Percentiles rank a stretch among this genome's conserved stretches.
These are phyloP conservation scores for Ameiurus melas DNA, from an alignment of 2,113 vertebrate species.

Conservation along the genomic window DNA sequence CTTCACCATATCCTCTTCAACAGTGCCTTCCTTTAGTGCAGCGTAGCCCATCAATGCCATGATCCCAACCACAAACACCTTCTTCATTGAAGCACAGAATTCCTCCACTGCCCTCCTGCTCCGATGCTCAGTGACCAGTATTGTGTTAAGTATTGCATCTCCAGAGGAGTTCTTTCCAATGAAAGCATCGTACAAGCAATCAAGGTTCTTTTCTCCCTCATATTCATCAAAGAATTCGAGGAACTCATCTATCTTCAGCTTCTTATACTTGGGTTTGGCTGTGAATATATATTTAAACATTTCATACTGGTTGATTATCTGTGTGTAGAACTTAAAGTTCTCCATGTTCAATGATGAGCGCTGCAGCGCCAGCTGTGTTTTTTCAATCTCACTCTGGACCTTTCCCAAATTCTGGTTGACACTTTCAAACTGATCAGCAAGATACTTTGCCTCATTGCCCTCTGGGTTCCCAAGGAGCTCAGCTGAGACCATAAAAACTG, in stretches of 20 bases:
- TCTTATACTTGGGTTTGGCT: conserved; percentile 69
- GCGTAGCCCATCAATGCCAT: conserved; percentile 74
- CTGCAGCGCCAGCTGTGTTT: conserved; percentile 68
- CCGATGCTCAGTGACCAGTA: conserved; percentile 65
- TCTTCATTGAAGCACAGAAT: conserved; percentile 76
- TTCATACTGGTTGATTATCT: conserved; percentile 76
- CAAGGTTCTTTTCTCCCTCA: conserved; percentile 69
- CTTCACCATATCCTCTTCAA: conserved; percentile 67
- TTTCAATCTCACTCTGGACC: conserved; percentile 68
- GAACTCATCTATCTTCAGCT: conserved; percentile 76
- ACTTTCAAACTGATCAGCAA: conserved; percentile 68
- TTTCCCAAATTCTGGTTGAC: conserved; percentile 71
- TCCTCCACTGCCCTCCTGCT: conserved; percentile 72
- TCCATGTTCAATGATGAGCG: conserved; percentile 71
- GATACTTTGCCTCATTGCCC: conserved; percentile 69
- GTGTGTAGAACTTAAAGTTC: conserved; percentile 71
- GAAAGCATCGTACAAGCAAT: conserved; percentile 71
- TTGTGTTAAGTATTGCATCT: conserved; percentile 67
- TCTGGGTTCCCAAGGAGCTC: conserved; percentile 75
- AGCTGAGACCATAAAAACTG: conserved; percentile 70
- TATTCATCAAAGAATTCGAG: conserved; percentile 72
- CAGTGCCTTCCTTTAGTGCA: conserved; percentile 67
- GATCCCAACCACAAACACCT: conserved; percentile 75
- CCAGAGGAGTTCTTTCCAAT: conserved; percentile 63
- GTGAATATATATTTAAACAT: conserved; percentile 78